Evolutionary conservation across 2,113 vertebrate species (phyloP).

Genomic region (Sebastes fasciatus): DNA sequence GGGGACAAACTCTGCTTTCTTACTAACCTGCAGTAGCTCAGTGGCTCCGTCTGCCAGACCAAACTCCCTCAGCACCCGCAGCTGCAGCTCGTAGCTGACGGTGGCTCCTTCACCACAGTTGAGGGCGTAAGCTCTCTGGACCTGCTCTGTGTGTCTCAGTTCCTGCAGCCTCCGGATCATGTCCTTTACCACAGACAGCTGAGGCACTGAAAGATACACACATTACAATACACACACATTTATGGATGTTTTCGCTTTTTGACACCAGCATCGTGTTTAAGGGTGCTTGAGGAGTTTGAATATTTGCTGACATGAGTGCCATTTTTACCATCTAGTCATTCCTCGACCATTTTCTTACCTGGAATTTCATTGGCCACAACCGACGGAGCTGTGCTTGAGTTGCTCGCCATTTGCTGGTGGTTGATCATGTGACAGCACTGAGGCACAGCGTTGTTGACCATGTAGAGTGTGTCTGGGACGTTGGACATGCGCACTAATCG

Average conservation of each 20-base stretch:
- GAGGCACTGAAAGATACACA: slow-evolving; percentile 87
- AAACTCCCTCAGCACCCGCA: slow-evolving; percentile 95
- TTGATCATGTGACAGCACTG: slow-evolving; percentile 97
- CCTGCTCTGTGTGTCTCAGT: slow-evolving; percentile 94
- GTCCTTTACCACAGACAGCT: slow-evolving; percentile 89
- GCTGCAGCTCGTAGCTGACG: slow-evolving; percentile 97
- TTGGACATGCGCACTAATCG: slow-evolving; percentile 98
- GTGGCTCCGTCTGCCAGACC: slow-evolving; percentile 94
- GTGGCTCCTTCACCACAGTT: slow-evolving; percentile 98
- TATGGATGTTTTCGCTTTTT: neutral
- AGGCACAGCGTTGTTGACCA: slow-evolving; percentile 95
- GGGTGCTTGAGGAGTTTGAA: slow-evolving; percentile 3
- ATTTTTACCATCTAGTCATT: neutral
- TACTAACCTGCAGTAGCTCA: slow-evolving; percentile 93
- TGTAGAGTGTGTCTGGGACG: slow-evolving; percentile 98
- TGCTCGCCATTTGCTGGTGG: slow-evolving; percentile 93
- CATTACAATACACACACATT: neutral
- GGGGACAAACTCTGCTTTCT: slow-evolving; percentile 22
- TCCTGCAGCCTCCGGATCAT: slow-evolving; percentile 96
- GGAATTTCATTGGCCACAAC: slow-evolving; percentile 99
- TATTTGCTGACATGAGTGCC: neutral
- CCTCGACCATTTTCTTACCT: slow-evolving; percentile 82
- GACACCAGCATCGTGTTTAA: neutral
- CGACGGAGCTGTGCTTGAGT: slow-evolving; percentile 90
- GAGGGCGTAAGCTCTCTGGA: slow-evolving; percentile 94